Conservation (phyloP, 2,113 vertebrate species). For the Riparia riparia region DNA sequence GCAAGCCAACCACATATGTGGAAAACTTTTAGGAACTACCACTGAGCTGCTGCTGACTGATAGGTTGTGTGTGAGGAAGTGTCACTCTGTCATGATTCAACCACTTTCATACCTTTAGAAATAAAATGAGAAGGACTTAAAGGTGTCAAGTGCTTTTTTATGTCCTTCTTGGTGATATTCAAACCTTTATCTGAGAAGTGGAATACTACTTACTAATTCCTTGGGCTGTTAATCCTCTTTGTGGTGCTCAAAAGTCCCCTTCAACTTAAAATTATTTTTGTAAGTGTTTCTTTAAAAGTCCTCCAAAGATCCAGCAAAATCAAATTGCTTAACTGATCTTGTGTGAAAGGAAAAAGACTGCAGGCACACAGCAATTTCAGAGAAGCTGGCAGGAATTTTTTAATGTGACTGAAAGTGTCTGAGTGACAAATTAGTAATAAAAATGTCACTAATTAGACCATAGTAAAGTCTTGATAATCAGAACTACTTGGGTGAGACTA, state of each 20-base stretch:
- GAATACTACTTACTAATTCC: not conserved
- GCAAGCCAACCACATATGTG: accelerated
- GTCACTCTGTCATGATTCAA: not conserved
- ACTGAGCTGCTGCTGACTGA: not conserved
- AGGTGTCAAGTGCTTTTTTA: not conserved
- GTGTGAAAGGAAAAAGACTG: conserved; percentile 17
- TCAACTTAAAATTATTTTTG: not conserved
- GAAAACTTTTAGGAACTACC: not conserved
- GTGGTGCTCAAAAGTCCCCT: not conserved
- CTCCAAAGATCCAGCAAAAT: conserved; percentile 5
- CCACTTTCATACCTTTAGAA: not conserved
- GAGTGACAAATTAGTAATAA: conserved; percentile 70
- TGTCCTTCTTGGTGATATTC: not conserved
- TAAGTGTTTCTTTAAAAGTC: conserved; percentile 36
- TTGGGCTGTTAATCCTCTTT: not conserved
- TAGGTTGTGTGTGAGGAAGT: not conserved
- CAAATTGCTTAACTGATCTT: conserved; percentile 51
- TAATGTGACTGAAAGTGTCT: conserved; percentile 52
- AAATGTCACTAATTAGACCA: conserved; percentile 64
- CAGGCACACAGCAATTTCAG: conserved; percentile 14
- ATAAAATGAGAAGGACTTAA: not conserved
- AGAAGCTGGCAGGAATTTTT: conserved; percentile 49
- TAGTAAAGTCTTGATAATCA: conserved; percentile 62
- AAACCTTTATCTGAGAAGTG: not conserved
- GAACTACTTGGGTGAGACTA: conserved; percentile 68